Base-by-base conservation (phyloP, 30 jellyfish, hydroid and myxozoan species). In the Hydra vulgaris region DNA sequence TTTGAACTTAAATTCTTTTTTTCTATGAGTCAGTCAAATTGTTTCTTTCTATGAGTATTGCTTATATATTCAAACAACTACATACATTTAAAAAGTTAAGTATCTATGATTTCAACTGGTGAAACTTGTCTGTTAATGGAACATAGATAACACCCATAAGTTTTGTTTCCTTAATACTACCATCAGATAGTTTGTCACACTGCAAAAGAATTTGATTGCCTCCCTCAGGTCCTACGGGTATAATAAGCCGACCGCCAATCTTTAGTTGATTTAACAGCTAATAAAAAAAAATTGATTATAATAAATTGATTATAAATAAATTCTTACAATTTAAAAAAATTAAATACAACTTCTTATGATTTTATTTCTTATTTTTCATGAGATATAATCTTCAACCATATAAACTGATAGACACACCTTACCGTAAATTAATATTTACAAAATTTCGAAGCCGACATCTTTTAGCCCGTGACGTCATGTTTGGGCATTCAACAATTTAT, bases 141-240 rank as follows among this genome's bases (percentile, higher is more conserved):
- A 94, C 99, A 79, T 85, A 94, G 26, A 86, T 86, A n/a, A 94
- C 99, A 20, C 99, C 99, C 96, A 88, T 85, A 24, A 88, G 75
- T 53, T 80, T 84, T 83, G 79, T 84, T 61, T 71, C 66, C 70
- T 81, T 86, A 24, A 88, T 87, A 5, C 78, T 75, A 8, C 99
- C 99, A 83, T 94, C 99, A 40, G 81, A 66, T 23, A 72, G 89
- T 69, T 89, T 89, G 89, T 94, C 99, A 75, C 86, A 86, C 54
- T 85, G 97, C 76, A 83, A 89, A 22, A 94, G 95, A 86, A 21
- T 77, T 74, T 94, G 99, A 78, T 86, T 89, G 5, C 96, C 95
- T 12, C 96, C 96, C 71, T 88, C 99, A 20, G 99, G 99, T 19
- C 99, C 99, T 76, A 94, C 99, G 15, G 99, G 99, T 17, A 94